Base-by-base conservation (phyloP, 2,113 vertebrate species). In the Zeus faber region DNA sequence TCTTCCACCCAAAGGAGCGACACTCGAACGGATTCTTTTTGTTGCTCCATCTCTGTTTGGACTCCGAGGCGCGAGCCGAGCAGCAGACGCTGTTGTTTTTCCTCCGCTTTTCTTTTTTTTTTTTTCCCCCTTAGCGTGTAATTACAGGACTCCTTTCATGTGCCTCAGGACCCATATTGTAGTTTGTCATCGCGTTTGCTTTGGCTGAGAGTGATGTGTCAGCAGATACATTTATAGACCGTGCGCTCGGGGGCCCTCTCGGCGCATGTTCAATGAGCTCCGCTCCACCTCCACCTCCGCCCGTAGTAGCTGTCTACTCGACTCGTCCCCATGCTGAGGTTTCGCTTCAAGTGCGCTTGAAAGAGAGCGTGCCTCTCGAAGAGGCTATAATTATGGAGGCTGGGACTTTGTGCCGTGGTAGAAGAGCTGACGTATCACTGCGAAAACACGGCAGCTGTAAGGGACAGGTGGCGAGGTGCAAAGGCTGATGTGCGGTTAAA, bases 101-200 rank as follows among this genome's bases (percentile, higher is more conserved):
- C 57, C 6, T 56, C 62, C 6, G 45, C 23, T 27, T n/a, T 17
- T 49, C 3, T 6, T 18, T 8, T 8, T 49, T 29, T 7, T n/a
- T 49, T 29, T 70, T 65, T 70, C 67, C 46, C 14, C 25, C 50
- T 43, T 13, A 7, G 14, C 22, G 9, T 65, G 49, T 80, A 75
- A 83, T 83, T 81, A 77, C 62, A 67, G 51, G 62, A 59, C 62
- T 67, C 40, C 54, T 55, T 2, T n/a, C n/a, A n/a, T 67, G 61
- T 0, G 60, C 77, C 70, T 16, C 8, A 31, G 58, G 72, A 58
- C 50, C 24, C 72, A 63, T 65, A 66, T 70, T 72, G 68, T 66
- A 70, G 64, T 59, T 78, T 75, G 65, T 81, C 72, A 76, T 78
- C 67, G 58, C 56, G 57, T 77, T 73, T 79, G 72, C 76, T 76